phyloP scores from a whole-genome alignment of 2,888 invertebrate species.

The Molorchus minor region DNA sequence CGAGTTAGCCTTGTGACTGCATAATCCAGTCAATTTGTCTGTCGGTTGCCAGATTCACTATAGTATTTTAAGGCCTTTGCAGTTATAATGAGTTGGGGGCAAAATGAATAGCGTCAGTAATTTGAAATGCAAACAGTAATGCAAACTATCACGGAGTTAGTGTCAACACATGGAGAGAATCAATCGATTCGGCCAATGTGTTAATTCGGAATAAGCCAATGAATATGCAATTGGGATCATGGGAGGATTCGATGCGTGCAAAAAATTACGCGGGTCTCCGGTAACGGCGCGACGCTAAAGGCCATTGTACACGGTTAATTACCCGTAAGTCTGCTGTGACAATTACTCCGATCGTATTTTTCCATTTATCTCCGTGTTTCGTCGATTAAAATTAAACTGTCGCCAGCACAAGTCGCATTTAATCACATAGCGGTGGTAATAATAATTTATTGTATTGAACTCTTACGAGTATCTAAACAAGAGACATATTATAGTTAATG shows the following conservation, averaged over 20 bases:
- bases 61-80: constrained; percentile 36
- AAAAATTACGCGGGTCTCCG: neutral
- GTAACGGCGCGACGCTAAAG: neutral
- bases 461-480: no score
- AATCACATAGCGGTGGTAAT: no score
- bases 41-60: constrained; percentile 36
- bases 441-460: no score
- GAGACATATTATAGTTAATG: no score
- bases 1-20: no score
- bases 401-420: no score
- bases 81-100: constrained; percentile 36
- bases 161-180: constrained; percentile 41
- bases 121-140: constrained; percentile 42
- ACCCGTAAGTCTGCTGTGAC: constrained; percentile 1
- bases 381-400: no score
- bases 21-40: constrained; percentile 37
- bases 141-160: constrained; percentile 42
- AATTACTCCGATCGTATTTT: no score
- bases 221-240: constrained; percentile 38
- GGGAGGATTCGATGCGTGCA: constrained; percentile 10
- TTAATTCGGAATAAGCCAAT: constrained; percentile 38
- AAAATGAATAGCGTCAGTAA: constrained; percentile 44
- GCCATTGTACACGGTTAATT: constrained; percentile 6
- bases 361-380: no score
- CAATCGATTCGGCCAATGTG: constrained; percentile 40